A percentile compares a stretch with the other conserved stretches of the same genome.
Conservation (phyloP, 2,888 invertebrate species). For the Caenorhabditis angaria region DNA sequence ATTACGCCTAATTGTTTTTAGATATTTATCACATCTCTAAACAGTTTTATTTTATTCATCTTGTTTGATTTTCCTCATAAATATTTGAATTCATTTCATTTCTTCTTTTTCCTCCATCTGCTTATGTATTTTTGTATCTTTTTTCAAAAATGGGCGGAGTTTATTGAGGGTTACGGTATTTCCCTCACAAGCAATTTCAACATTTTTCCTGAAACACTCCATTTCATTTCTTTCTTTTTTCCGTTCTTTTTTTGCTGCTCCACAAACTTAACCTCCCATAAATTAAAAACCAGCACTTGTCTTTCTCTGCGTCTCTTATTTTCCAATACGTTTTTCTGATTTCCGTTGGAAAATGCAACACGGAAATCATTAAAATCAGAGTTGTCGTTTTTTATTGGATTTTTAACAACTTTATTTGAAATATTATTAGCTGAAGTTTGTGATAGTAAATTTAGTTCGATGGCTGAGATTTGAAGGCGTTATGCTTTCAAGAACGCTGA, state of each 20-base stretch:
- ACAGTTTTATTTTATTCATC: not conserved
- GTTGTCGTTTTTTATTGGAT: slow-evolving; percentile 1
- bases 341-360: not conserved
- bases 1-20: not conserved
- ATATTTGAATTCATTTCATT: no score
- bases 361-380: not conserved
- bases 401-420: slow-evolving; percentile 11
- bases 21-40: not conserved
- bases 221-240: not conserved
- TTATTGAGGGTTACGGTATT: not conserved
- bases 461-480: not conserved
- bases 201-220: not conserved
- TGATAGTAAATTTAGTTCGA: not conserved
- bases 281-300: slow-evolving; percentile 11
- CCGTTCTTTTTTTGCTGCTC: not conserved
- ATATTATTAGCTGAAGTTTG: slow-evolving; percentile 3
- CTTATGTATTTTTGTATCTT: not conserved
- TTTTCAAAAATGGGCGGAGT: slow-evolving; percentile 1
- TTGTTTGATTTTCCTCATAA: no score
- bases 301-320: not conserved
- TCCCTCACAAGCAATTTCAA: not conserved
- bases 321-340: not conserved
- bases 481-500: no score
- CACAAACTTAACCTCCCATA: slow-evolving; percentile 2
- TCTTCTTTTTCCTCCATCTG: not conserved